Percentiles rank a stretch among this genome's conserved stretches.
These are phyloP conservation scores for Thryonomys swinderianus DNA, from an alignment of 2,113 vertebrate genomes.

Conservation along the genomic window DNA sequence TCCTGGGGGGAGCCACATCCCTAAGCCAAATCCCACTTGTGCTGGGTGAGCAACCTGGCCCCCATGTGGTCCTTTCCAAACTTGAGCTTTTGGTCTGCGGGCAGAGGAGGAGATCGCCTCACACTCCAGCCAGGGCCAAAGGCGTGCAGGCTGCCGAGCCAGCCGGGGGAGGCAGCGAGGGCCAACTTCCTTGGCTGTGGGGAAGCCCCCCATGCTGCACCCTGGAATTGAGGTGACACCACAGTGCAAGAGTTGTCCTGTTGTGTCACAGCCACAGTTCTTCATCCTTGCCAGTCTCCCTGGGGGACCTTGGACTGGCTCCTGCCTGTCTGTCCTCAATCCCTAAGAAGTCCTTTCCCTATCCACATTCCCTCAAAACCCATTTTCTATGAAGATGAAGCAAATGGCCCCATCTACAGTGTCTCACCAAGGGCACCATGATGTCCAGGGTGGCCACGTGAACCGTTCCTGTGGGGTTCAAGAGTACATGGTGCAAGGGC, in stretches of 20 bases:
- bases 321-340: background rate
- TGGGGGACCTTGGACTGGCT: background rate
- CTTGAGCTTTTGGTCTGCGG: no score
- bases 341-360: background rate
- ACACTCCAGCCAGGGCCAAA: background rate
- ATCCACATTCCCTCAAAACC: background rate
- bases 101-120: background rate
- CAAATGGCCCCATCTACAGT: background rate
- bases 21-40: background rate
- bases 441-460: background rate
- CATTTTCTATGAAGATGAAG: background rate
- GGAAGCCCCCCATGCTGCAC: background rate
- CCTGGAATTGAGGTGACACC: background rate
- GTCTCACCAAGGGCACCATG: accelerated
- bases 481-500: accelerated
- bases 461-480: background rate
- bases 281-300: background rate
- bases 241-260: background rate
- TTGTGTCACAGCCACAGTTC: background rate
- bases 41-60: background rate
- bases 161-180: background rate
- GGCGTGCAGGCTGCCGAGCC: background rate
- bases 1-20: background rate
- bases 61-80: background rate
- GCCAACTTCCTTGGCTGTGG: background rate